A percentile compares a stretch with the other conserved stretches of the same genome.
Conservation (phyloP, 2,888 invertebrate genomes). For the Ectemnius lituratus region DNA sequence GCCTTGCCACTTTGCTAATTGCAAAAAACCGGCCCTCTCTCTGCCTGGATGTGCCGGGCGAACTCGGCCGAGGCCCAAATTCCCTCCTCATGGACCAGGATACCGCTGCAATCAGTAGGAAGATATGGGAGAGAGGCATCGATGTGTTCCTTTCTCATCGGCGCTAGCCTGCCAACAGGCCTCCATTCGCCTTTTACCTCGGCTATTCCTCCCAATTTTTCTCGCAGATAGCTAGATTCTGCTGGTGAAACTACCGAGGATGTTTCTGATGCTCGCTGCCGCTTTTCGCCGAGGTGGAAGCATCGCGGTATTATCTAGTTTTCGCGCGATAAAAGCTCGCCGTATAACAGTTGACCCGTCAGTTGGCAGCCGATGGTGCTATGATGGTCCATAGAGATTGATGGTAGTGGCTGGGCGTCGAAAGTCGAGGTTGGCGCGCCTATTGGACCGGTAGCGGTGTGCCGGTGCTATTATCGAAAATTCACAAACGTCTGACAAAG, state of each 20-base stretch:
- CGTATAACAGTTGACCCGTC: no score
- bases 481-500: conserved; percentile 47
- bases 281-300: no score
- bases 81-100: neutral
- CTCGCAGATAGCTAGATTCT: no score
- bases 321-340: no score
- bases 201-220: no score
- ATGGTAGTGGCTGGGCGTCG: conserved; percentile 8
- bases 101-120: neutral
- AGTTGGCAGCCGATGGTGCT: no score
- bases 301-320: no score
- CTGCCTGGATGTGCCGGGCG: conserved; percentile 35
- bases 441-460: conserved; percentile 2
- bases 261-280: no score
- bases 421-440: conserved; percentile 20
- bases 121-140: conserved; percentile 8
- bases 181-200: no score
- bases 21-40: conserved; percentile 54
- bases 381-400: conserved; percentile 5
- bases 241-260: no score
- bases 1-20: conserved; percentile 68
- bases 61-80: conserved; percentile 33
- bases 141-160: no score
- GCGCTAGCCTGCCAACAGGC: no score
- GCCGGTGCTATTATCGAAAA: conserved; percentile 37